phyloP scores from a whole-genome alignment of 2,113 vertebrate genomes.

The Leptobrachium ailaonicum region DNA sequence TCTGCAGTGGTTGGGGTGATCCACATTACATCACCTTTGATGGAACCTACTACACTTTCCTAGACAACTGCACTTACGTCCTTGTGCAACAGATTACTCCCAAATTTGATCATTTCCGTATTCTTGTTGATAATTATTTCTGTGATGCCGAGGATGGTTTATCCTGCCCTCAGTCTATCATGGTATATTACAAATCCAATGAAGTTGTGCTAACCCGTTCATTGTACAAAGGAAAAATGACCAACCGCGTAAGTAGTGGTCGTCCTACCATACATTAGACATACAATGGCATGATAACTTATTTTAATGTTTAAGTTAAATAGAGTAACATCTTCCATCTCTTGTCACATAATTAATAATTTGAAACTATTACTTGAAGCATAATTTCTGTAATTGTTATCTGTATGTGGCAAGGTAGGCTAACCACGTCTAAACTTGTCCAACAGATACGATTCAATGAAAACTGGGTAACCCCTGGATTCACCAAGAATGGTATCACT shows the following conservation, averaged over 20 bases:
- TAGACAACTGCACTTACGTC: slow-evolving; percentile 81
- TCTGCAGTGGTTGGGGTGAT: slow-evolving; percentile 79
- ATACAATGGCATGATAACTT: too few species aligned
- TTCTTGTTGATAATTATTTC: slow-evolving; percentile 73
- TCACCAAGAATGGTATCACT: slow-evolving; percentile 63
- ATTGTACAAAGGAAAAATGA: slow-evolving; percentile 51
- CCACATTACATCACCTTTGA: slow-evolving; percentile 86
- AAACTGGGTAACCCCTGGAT: slow-evolving; percentile 70
- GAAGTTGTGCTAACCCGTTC: slow-evolving; percentile 68
- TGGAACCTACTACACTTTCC: slow-evolving; percentile 77
- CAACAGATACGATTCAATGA: slow-evolving; percentile 75
- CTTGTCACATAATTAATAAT: too few species aligned
- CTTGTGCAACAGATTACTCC: slow-evolving; percentile 80
- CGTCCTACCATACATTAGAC: too few species aligned
- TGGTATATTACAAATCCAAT: slow-evolving; percentile 68
- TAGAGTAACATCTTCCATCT: too few species aligned
- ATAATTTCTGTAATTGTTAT: too few species aligned
- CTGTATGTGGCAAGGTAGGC: background rate
- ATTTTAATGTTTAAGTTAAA: too few species aligned
- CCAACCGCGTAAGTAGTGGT: slow-evolving; percentile 71
- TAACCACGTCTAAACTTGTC: background rate
- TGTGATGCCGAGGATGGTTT: slow-evolving; percentile 63
- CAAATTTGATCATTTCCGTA: slow-evolving; percentile 70
- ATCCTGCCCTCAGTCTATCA: slow-evolving; percentile 75
- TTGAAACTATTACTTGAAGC: too few species aligned